A percentile compares a stretch with the other conserved stretches of the same genome.
Conservation (phyloP, 2,797 vertebrate genomes). For the Ammospiza maritima region DNA sequence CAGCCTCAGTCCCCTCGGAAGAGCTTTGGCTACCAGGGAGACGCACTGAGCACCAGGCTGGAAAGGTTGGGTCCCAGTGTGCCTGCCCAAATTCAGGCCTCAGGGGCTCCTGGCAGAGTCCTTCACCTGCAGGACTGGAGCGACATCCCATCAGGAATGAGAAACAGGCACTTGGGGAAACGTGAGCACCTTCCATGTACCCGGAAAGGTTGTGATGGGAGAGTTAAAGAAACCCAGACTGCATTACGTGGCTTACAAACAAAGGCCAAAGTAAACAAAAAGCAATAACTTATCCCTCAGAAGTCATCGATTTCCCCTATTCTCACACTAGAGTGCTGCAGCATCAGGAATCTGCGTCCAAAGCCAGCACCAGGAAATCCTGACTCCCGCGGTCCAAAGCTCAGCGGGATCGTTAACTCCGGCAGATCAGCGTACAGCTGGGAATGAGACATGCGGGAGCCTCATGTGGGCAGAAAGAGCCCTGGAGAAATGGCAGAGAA, state of each 20-base stretch:
- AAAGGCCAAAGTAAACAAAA: conserved; percentile 59
- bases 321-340: conserved; percentile 41
- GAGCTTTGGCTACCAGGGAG: background rate
- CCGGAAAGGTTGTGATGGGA: background rate
- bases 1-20: background rate
- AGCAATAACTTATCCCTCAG: conserved; percentile 44
- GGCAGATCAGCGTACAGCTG: background rate
- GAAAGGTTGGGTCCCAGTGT: background rate
- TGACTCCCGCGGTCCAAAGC: background rate
- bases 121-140: background rate
- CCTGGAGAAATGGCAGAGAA: background rate
- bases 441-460: background rate
- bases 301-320: conserved; percentile 55
- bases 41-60: background rate
- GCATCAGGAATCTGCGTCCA: conserved; percentile 19
- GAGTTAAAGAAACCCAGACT: background rate
- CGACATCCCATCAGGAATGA: background rate
- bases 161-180: background rate
- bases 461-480: background rate
- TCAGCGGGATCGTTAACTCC: background rate
- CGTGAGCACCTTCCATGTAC: background rate
- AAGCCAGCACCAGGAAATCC: conserved; percentile 52
- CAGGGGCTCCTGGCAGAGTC: background rate
- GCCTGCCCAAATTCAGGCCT: accelerated
- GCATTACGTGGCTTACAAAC: conserved; percentile 17